phyloP scores from a whole-genome alignment of 1,140 invertebrate species.

The Rhagoletis pomonella region DNA sequence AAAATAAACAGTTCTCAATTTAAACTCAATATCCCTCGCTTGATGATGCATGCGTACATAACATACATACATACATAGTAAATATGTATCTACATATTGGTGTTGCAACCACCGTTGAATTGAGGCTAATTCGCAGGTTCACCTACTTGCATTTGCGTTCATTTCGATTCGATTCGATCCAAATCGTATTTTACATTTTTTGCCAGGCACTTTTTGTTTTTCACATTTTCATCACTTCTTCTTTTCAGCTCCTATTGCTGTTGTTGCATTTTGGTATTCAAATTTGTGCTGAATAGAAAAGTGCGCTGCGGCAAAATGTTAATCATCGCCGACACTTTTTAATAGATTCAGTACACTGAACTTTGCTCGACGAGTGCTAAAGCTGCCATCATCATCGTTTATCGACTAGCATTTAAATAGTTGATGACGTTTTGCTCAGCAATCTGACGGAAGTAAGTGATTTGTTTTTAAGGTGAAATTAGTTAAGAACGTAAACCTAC shows the following conservation, averaged over 20 bases:
- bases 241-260: not conserved
- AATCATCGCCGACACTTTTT: conserved; percentile 27
- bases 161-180: not conserved
- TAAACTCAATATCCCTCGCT: not conserved
- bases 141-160: conserved; percentile 17
- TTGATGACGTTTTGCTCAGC: not conserved
- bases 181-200: not conserved
- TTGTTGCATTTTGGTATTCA: conserved; percentile 31
- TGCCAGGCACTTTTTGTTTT: no score
- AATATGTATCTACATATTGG: not conserved
- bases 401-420: not conserved
- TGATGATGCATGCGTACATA: not conserved
- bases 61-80: not conserved
- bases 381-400: conserved; percentile 29
- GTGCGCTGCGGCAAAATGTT: conserved; percentile 25
- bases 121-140: conserved; percentile 13
- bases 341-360: conserved; percentile 46
- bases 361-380: not conserved
- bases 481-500: no score
- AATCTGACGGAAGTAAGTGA: not conserved
- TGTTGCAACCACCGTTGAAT: not conserved
- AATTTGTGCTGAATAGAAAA: conserved; percentile 12
- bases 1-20: no score
- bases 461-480: no score
- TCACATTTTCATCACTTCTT: not conserved